Percentiles rank a stretch among this genome's conserved stretches.
phyloP scores from a whole-genome alignment of 23 tunicate species.

The Phallusia fumigata region DNA sequence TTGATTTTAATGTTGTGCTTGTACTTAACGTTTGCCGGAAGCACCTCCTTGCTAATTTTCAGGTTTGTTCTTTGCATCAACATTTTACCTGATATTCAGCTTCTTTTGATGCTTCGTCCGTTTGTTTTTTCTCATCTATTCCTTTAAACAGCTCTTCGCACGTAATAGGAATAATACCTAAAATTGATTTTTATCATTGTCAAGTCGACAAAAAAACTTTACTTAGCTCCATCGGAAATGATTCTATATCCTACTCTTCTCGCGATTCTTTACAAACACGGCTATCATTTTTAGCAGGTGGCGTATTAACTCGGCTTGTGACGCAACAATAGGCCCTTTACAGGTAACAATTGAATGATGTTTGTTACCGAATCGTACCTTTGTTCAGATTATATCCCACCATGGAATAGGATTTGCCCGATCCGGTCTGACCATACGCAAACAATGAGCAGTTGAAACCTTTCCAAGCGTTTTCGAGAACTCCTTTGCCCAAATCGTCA shows the following conservation, averaged over 20 bases:
- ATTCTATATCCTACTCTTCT: not conserved
- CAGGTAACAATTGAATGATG: not conserved
- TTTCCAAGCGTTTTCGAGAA: constrained; percentile 81
- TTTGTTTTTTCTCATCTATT: constrained; percentile 58
- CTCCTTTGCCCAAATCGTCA: constrained; percentile 77
- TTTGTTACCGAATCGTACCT: constrained; percentile 34
- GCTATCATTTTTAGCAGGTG: too few relatives aligned
- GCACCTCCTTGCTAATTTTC: too few relatives aligned
- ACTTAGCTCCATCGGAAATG: not conserved
- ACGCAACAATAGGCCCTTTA: not conserved
- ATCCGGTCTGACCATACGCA: constrained; percentile 97
- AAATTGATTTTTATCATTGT: too few relatives aligned
- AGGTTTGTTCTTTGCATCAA: not conserved
- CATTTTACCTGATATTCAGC: constrained; percentile 84
- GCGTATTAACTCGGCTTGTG: not conserved
- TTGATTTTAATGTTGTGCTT: too few relatives aligned
- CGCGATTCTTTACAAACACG: not conserved
- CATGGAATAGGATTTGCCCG: constrained; percentile 97
- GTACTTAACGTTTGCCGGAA: too few relatives aligned
- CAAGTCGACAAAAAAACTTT: not conserved
- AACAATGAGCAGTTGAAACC: constrained; percentile 96
- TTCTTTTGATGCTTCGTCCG: constrained; percentile 55
- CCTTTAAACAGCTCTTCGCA: constrained; percentile 87
- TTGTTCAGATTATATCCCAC: constrained; percentile 82
- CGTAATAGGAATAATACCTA: constrained; percentile 82